Evolutionary conservation across 2,113 vertebrate genomes (phyloP).

Genomic region (Hassar affinis): DNA sequence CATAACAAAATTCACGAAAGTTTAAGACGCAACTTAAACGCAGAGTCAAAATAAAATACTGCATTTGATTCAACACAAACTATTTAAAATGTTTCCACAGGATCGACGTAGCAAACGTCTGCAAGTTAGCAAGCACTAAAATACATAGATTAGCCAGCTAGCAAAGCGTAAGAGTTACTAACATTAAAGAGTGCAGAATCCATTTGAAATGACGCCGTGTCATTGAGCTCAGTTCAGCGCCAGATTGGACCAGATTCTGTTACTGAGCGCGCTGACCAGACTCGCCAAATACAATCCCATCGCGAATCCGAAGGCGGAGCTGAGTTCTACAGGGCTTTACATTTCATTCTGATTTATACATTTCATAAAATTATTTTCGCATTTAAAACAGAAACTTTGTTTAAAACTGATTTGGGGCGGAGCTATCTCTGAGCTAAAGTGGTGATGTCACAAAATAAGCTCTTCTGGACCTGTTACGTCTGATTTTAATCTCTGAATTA

Average conservation of each 20-base stretch:
- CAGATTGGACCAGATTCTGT: background rate
- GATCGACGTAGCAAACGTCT: background rate
- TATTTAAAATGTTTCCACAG: background rate
- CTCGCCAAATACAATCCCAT: no score
- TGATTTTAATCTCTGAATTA: background rate
- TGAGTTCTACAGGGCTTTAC: no score
- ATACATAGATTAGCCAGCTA: background rate
- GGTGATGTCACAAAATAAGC: background rate
- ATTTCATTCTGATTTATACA: no score
- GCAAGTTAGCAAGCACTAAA: no score
- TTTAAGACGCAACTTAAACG: background rate
- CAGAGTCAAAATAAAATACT: background rate
- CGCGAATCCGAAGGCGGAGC: no score
- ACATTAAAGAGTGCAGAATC: background rate
- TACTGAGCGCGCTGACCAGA: no score
- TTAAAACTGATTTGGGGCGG: background rate
- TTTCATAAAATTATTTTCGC: background rate
- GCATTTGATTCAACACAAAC: background rate
- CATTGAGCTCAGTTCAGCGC: background rate
- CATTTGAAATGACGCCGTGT: background rate
- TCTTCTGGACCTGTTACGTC: background rate
- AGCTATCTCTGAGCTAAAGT: background rate
- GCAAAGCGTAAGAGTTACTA: background rate
- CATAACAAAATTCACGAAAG: background rate
- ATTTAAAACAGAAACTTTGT: background rate